Base-by-base conservation (phyloP, 37 sponge, comb jelly and placozoan genomes). In the Hormiphora californensis region DNA sequence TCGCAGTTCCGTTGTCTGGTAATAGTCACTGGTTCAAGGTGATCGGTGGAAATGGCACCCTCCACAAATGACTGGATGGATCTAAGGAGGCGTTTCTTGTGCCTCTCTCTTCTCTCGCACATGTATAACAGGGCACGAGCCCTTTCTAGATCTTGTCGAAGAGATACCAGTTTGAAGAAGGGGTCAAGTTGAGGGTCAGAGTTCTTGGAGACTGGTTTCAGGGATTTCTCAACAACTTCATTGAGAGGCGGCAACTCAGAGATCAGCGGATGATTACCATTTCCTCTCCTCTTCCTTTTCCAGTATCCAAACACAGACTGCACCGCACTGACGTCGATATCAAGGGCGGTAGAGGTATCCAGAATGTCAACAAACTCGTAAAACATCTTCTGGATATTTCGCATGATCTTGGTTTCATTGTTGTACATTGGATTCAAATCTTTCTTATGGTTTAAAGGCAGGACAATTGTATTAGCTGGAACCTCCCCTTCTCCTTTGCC, bases 111-210 rank as follows among this genome's bases (percentile, higher is more conserved):
- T 73, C 81, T 39, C 22, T 32, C 32, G 1, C 46, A 17, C 81
- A 73, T 73, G 38, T 73, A 46, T 1, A 27, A 33, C 2, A 73
- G 44, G 27, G 43, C 81, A n/a, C 81, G 40, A 17, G 81, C 81
- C 3, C 81, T n/a, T 41, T 73, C 81, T 19, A 73, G 44, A 41
- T 73, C 81, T 73, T 73, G 81, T n/a, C 81, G 81, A 73, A 73
- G 81, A 23, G 81, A 73, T 23, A 73, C 81, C 40, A 73, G 81
- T 40, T 73, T 73, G n/a, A 73, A 40, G 38, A 73, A 73, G 1
- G 81, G 81, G 43, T 73, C 81, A 21, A 73, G 21, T 21, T 73
- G 46, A 8, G 41, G n/a, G 46, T 11, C 4, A 2, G 40, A 25
- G 5, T n/a, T 4, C 3, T 57, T 4, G 27, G n/a, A 28, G 7